A percentile compares a stretch with the other conserved stretches of the same genome.
Conservation (phyloP, 2,888 invertebrate genomes). For the Aphodius granarius region DNA sequence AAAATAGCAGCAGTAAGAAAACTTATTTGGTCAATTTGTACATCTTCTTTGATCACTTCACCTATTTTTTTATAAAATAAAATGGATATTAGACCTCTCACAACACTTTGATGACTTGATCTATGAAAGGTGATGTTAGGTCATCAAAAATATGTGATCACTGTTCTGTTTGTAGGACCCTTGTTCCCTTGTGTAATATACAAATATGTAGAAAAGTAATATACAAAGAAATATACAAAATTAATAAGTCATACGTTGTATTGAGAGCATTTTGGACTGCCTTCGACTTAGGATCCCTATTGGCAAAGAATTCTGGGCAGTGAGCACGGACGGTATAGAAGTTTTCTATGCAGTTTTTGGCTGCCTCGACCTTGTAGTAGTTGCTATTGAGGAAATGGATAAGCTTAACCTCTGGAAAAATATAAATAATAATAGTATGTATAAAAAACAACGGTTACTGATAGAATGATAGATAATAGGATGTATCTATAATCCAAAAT, state of each 20-base stretch:
- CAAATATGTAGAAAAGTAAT: neutral
- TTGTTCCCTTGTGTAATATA: too few relatives aligned
- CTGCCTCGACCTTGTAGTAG: constrained; percentile 55
- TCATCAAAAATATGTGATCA: too few relatives aligned
- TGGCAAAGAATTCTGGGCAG: constrained; percentile 43
- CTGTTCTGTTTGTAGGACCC: too few relatives aligned
- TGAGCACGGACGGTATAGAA: constrained; percentile 40
- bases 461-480: neutral
- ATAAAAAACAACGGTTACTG: neutral
- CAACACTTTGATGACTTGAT: too few relatives aligned
- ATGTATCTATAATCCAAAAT: neutral
- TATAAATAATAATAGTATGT: neutral
- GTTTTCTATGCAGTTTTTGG: constrained; percentile 40
- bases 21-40: too few relatives aligned
- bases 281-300: constrained; percentile 23
- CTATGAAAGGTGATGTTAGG: too few relatives aligned
- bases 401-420: constrained; percentile 38
- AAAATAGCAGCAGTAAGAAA: too few relatives aligned
- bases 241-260: neutral
- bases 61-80: too few relatives aligned
- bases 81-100: too few relatives aligned
- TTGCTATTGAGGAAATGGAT: constrained; percentile 72
- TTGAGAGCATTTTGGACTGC: neutral
- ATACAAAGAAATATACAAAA: neutral
- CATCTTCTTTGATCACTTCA: too few relatives aligned